A percentile compares a stretch with the other conserved stretches of the same genome.
These are phyloP conservation scores for Zaprionus capensis DNA, from an alignment of 1,140 invertebrate genomes.

Conservation along the genomic window DNA sequence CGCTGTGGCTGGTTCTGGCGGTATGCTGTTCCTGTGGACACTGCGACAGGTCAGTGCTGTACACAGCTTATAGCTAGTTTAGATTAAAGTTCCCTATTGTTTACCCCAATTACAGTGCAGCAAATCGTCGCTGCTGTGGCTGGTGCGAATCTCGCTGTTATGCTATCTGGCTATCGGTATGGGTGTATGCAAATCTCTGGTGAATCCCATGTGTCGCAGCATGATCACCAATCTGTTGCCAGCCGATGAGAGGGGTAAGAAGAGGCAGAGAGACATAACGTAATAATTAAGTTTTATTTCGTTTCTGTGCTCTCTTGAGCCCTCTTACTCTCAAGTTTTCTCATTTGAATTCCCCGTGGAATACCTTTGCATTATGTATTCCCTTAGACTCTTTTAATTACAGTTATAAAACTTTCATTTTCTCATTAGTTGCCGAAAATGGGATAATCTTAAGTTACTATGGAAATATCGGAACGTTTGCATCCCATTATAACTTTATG, in stretches of 20 bases:
- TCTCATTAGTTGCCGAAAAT: neutral
- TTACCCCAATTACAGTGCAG: slow-evolving; percentile 47
- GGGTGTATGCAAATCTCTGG: slow-evolving; percentile 86
- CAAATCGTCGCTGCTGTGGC: slow-evolving; percentile 56
- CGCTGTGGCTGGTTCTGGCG: slow-evolving; percentile 78
- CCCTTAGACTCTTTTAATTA: neutral
- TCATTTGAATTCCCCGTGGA: neutral
- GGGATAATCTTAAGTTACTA: neutral
- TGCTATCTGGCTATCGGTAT: slow-evolving; percentile 85
- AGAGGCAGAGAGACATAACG: too few species aligned
- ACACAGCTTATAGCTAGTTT: neutral
- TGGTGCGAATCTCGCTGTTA: slow-evolving; percentile 72
- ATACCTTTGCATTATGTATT: neutral
- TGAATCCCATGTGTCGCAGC: slow-evolving; percentile 87
- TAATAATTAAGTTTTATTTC: neutral
- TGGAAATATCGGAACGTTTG: neutral
- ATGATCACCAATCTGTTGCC: slow-evolving; percentile 88
- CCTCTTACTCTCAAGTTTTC: neutral
- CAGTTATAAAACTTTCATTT: neutral
- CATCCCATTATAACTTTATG: neutral
- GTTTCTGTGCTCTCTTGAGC: too few species aligned
- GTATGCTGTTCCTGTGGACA: slow-evolving; percentile 85
- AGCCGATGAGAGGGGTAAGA: slow-evolving; percentile 85
- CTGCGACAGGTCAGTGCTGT: slow-evolving; percentile 83
- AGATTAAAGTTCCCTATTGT: neutral